Evolutionary conservation across 2,797 vertebrate genomes (phyloP), one percentile per base, ranked within the genome.

Genomic region (Capromys pilorides): DNA sequence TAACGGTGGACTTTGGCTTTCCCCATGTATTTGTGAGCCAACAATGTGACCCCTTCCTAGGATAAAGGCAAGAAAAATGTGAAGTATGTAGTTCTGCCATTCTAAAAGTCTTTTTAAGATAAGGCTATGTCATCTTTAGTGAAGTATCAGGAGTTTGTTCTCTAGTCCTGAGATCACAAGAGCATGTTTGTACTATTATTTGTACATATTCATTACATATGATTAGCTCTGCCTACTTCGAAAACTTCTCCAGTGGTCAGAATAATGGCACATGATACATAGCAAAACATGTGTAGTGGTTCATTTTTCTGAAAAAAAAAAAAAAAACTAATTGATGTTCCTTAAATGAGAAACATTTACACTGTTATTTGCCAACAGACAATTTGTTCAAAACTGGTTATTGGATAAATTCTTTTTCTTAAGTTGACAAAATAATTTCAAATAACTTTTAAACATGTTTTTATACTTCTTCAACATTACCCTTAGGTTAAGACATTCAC

Each of bases 41-140:
- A 83, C 69, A 91, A 77, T 49, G 33, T 94, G 62, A 91, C 91
- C 33, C 73, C 71, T 96, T 96, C 71, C 86, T 96, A 82, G 79
- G 86, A 97, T 95, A 97, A 88, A 97, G 93, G 93, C 45, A 90
- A 81, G 85, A 89, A 94, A 97, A 98, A 97, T 90, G 31, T 73
- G 93, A 90, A 94, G 33, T 39, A 77, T 54, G 87, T 85, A 83
- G 90, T 96, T 96, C 87, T 91, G 71, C 75, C 54, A 95, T 96
- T 93, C 67, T 93, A 94, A 77, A 94, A 82, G 79, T 96, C 96
- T 96, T 88, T 88, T 64, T 59, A 95, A 62, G 28, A 86, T 85
- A n/a, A 88, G 96, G 96, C 91, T 86, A 75, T 51, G 96, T 93
- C 49, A 82, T 91, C 95, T 94, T 49, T 88, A 86, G 81, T 57